Conservation (phyloP, 2,113 vertebrate species). For the Camelus bactrianus region DNA sequence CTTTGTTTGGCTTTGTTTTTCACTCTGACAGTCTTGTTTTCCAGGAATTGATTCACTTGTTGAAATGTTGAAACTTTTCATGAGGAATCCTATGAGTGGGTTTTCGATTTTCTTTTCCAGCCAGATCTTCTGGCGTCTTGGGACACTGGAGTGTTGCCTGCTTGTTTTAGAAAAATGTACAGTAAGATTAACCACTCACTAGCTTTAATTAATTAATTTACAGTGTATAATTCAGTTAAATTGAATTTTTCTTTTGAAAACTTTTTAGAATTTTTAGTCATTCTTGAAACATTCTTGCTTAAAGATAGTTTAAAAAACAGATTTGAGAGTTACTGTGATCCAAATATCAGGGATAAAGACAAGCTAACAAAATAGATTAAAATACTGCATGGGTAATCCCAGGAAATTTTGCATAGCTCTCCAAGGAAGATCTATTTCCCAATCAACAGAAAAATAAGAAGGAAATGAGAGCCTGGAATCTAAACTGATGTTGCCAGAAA, state of each 20-base stretch:
- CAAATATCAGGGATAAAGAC: constrained; percentile 2
- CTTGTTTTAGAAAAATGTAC: constrained; percentile 60
- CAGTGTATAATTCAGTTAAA: constrained; percentile 2
- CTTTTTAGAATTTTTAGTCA: constrained; percentile 39
- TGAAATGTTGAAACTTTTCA: constrained; percentile 65
- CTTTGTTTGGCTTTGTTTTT: constrained; percentile 57
- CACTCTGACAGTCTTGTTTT: constrained; percentile 36
- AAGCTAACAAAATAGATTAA: constrained; percentile 55
- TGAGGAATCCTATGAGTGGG: background rate
- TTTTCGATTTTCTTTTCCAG: constrained; percentile 58
- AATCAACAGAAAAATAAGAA: constrained; percentile 46
- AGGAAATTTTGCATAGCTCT: background rate
- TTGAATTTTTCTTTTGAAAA: constrained; percentile 38
- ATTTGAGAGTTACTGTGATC: background rate
- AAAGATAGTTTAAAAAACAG: constrained; percentile 50
- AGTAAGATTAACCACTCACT: constrained; percentile 50
- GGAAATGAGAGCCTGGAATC: constrained; percentile 5
- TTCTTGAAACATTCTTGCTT: constrained; percentile 43
- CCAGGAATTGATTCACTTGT: constrained; percentile 56
- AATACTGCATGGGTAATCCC: background rate
- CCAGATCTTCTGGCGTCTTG: constrained; percentile 51
- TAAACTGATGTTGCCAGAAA: constrained; percentile 34
- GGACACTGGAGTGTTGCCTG: constrained; percentile 22
- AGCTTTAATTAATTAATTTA: constrained; percentile 24
- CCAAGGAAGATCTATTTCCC: constrained; percentile 38